Percentiles rank a stretch among this genome's conserved stretches.
Evolutionary conservation across 2,888 invertebrate species (phyloP).

Genomic region (Netelia virgata): DNA sequence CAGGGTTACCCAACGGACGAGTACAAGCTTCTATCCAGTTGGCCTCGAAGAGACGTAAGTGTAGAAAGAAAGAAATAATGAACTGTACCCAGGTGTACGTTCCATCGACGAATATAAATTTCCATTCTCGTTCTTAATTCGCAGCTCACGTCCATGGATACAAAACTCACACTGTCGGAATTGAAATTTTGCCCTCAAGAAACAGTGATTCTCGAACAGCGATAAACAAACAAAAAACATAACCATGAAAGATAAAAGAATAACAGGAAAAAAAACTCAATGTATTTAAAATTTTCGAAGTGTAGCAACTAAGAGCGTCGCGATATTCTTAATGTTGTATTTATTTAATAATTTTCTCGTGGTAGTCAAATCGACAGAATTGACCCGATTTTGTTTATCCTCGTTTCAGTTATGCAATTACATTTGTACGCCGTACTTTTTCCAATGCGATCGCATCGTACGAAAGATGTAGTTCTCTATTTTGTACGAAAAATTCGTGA

Average conservation of each 20-base stretch:
- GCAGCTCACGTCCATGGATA: constrained; percentile 93
- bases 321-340: constrained; percentile 82
- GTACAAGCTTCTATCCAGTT: constrained; percentile 96
- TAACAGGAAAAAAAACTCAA: constrained; percentile 49
- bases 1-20: constrained; percentile 95
- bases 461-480: constrained; percentile 79
- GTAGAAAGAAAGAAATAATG: constrained; percentile 1
- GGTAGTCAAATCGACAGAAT: constrained; percentile 76
- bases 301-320: constrained; percentile 80
- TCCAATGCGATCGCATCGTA: constrained; percentile 76
- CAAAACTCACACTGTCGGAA: constrained; percentile 91
- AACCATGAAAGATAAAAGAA: constrained; percentile 40
- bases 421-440: constrained; percentile 78
- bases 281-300: constrained; percentile 69
- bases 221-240: constrained; percentile 86
- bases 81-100: constrained; percentile 46
- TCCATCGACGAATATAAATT: constrained; percentile 34
- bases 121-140: no score
- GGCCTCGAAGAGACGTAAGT: constrained; percentile 98
- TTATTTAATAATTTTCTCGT: constrained; percentile 81
- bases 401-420: constrained; percentile 75
- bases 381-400: constrained; percentile 3
- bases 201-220: constrained; percentile 97
- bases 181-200: constrained; percentile 97
- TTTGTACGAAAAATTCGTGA: constrained; percentile 72